Evolutionary conservation across 92 coral and sea anemone species (phyloP).

Genomic region (Zoanthus solanderi): DNA sequence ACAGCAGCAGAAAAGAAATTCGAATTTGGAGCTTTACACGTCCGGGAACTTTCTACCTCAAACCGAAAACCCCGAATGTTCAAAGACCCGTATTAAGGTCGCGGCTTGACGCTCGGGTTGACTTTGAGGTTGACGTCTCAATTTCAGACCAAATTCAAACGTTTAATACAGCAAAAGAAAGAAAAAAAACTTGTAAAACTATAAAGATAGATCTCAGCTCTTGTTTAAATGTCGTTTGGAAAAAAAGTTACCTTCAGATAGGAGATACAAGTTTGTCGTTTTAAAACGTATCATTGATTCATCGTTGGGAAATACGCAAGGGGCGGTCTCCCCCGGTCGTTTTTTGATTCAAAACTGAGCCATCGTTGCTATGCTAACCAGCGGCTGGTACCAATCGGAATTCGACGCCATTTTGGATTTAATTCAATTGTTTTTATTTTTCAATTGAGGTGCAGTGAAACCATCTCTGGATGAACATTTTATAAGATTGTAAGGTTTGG

Average conservation of each 20-base stretch:
- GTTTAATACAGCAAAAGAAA: not conserved
- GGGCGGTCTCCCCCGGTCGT: constrained; percentile 62
- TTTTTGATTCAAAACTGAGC: constrained; percentile 22
- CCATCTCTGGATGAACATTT: not conserved
- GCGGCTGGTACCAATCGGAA: constrained; percentile 46
- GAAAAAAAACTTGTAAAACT: not conserved
- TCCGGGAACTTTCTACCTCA: constrained; percentile 91
- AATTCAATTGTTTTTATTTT: constrained; percentile 12
- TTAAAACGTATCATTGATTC: not conserved
- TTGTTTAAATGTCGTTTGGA: not conserved
- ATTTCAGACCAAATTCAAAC: not conserved
- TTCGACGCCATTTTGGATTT: constrained; percentile 38
- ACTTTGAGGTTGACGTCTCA: not conserved
- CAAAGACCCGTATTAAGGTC: constrained; percentile 95
- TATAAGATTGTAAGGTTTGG: too few species aligned
- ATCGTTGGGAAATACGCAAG: constrained; percentile 47
- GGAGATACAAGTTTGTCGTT: not conserved
- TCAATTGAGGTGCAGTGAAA: not conserved
- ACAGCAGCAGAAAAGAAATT: constrained; percentile 64
- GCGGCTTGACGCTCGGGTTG: constrained; percentile 36
- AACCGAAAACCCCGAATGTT: constrained; percentile 97
- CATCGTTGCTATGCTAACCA: constrained; percentile 36
- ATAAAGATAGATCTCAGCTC: not conserved
- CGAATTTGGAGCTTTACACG: constrained; percentile 95
- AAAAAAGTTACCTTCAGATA: not conserved